These are phyloP conservation scores for Cuniculus paca DNA, from an alignment of 2,797 vertebrate genomes.

Conservation along the genomic window DNA sequence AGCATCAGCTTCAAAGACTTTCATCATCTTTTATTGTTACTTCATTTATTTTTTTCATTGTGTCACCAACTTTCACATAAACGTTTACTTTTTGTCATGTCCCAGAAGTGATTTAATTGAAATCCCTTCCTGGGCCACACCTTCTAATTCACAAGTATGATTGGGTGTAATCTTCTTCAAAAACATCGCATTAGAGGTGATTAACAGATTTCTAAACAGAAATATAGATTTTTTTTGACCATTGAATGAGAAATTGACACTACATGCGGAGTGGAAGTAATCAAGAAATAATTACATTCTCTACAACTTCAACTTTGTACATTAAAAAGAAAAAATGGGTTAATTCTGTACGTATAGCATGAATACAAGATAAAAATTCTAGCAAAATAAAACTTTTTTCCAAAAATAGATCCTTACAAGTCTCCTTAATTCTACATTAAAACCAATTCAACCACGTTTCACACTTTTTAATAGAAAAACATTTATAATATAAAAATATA, in stretches of 20 bases:
- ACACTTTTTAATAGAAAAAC: conserved; percentile 69
- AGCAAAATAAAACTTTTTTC: conserved; percentile 31
- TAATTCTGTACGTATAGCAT: background rate
- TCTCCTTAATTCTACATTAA: conserved; percentile 46
- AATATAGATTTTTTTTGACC: background rate
- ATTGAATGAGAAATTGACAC: background rate
- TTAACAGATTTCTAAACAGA: background rate
- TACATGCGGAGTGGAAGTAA: background rate
- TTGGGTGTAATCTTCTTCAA: background rate
- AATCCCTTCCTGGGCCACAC: background rate
- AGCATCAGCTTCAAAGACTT: background rate
- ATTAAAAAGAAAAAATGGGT: conserved; percentile 19
- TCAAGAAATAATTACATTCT: background rate
- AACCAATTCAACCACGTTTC: conserved; percentile 43
- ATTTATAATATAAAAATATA: conserved; percentile 66
- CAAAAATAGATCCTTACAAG: conserved; percentile 49
- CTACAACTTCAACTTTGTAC: background rate
- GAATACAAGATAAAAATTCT: background rate
- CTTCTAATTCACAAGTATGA: background rate
- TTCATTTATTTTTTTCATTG: background rate
- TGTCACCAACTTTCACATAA: background rate
- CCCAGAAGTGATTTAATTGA: background rate
- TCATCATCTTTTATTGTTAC: background rate
- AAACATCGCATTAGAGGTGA: background rate
- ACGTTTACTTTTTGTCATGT: background rate